Conservation (phyloP, 2,113 vertebrate genomes). For the Pteropus alecto region DNA sequence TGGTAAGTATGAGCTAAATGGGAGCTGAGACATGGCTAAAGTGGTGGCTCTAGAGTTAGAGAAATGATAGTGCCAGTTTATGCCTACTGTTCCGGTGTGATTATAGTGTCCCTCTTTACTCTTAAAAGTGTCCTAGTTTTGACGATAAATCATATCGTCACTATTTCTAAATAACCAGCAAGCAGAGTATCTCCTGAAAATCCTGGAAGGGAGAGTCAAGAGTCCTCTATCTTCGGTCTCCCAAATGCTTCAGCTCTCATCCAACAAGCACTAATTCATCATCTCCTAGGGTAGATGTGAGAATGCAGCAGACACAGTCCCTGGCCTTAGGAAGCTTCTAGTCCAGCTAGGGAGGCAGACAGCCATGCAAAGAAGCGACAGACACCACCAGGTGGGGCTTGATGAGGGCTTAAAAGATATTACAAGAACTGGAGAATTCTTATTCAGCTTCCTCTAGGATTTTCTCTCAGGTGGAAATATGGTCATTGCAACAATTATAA, state of each 20-base stretch:
- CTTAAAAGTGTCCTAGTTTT: neutral
- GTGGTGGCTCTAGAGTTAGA: neutral
- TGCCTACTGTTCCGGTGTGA: neutral
- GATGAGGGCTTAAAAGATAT: neutral
- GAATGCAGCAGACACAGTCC: neutral
- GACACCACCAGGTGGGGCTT: neutral
- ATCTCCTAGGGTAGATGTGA: rapidly evolving
- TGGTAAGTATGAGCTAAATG: neutral
- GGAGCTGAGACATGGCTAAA: neutral
- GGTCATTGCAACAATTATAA: neutral
- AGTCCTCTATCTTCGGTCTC: neutral
- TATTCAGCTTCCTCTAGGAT: neutral
- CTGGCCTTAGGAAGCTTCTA: neutral
- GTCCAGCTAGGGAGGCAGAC: neutral
- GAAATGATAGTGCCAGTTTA: neutral
- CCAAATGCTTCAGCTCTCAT: neutral
- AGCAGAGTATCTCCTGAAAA: neutral
- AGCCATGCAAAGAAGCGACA: neutral
- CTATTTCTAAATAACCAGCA: neutral
- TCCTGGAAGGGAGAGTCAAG: neutral
- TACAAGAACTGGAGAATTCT: neutral
- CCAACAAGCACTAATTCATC: neutral
- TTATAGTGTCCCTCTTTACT: neutral
- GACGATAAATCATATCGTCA: neutral
- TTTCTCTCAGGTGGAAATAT: neutral